Evolutionary conservation across 2,888 invertebrate species (phyloP).

Genomic region (Cremastobaeus sp.): DNA sequence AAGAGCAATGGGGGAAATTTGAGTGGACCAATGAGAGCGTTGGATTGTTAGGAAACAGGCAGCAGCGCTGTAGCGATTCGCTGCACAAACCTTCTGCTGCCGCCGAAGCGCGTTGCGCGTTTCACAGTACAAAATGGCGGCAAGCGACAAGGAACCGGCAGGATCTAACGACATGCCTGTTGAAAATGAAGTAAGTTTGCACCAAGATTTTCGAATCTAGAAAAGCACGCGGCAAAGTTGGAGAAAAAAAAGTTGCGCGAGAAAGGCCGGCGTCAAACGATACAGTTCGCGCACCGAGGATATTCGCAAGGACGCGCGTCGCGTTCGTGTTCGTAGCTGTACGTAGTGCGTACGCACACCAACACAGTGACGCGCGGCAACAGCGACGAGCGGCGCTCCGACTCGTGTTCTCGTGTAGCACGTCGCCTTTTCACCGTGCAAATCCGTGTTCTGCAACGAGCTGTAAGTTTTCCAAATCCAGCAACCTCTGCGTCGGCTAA

Average conservation of each 20-base stretch:
- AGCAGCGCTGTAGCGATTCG: no score
- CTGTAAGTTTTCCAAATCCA: no score
- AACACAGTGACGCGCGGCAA: slow-evolving; percentile 4
- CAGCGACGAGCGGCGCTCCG: neutral
- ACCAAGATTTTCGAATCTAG: neutral
- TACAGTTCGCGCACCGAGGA: neutral
- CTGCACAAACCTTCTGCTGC: no score
- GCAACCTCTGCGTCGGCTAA: neutral
- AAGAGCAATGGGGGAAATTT: no score
- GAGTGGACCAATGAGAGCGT: no score
- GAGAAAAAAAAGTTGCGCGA: no score
- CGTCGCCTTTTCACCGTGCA: slow-evolving; percentile 3
- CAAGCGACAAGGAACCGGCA: slow-evolving; percentile 55
- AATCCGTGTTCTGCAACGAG: neutral
- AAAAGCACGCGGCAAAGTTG: neutral
- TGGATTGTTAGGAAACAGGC: no score
- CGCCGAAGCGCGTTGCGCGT: no score
- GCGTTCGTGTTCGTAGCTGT: neutral
- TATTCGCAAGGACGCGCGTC: neutral
- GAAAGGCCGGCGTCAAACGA: neutral
- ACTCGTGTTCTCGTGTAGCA: neutral
- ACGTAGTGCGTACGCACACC: neutral
- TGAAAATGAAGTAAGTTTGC: slow-evolving; percentile 51
- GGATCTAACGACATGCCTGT: slow-evolving; percentile 50
- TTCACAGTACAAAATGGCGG: slow-evolving; percentile 60